Evolutionary conservation across 2,888 invertebrate genomes (phyloP).

Genomic region (Drosophila maculinotata): DNA sequence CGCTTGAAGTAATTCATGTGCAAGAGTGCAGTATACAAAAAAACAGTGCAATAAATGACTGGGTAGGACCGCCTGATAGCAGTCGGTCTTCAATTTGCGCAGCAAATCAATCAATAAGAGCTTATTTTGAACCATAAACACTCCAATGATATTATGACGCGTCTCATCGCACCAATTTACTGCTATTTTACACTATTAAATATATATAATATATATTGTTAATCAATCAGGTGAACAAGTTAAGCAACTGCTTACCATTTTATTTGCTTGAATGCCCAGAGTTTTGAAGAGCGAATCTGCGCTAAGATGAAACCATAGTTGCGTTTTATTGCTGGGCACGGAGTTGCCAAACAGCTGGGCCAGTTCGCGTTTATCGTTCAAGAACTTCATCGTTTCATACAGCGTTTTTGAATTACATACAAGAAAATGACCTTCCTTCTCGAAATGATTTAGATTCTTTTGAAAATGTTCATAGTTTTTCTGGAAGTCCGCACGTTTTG

Average conservation of each 20-base stretch:
- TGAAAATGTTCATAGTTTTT: too few relatives aligned
- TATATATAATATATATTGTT: not conserved
- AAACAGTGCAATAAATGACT: constrained; percentile 69
- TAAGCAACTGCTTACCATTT: constrained; percentile 12
- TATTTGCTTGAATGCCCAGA: constrained; percentile 34
- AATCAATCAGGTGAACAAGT: too few relatives aligned
- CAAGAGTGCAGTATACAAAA: constrained; percentile 71
- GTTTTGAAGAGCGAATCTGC: constrained; percentile 55
- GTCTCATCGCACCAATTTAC: constrained; percentile 1
- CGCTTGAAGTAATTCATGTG: constrained; percentile 72
- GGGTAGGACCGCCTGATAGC: constrained; percentile 63
- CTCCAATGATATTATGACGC: constrained; percentile 38
- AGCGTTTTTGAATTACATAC: constrained; percentile 57
- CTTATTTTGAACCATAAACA: constrained; percentile 58
- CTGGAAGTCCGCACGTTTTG: constrained; percentile 35
- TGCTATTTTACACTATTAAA: not conserved
- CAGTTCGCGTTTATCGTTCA: constrained; percentile 67
- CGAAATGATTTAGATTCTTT: constrained; percentile 29
- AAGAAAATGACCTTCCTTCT: constrained; percentile 6
- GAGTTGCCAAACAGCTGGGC: constrained; percentile 58
- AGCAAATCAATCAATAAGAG: constrained; percentile 71
- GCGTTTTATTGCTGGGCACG: constrained; percentile 37
- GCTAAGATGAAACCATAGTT: constrained; percentile 65
- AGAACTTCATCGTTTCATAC: constrained; percentile 45
- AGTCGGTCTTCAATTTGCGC: constrained; percentile 71